Base-by-base conservation (phyloP, 1,140 invertebrate genomes). In the Drosophila sp. region DNA sequence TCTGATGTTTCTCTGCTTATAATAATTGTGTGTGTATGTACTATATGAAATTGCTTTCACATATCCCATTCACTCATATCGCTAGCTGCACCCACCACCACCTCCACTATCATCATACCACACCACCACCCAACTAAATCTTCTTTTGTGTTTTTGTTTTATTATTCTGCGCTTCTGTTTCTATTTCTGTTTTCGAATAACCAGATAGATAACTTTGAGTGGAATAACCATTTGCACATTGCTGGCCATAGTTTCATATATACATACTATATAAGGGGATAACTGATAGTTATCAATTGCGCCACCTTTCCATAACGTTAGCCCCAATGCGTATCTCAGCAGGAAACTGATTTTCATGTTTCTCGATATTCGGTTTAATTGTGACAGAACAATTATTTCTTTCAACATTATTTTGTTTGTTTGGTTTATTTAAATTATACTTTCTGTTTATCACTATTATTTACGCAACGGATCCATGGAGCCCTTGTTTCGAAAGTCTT, bases 131-230 rank as follows among this genome's bases (percentile, higher is more conserved):
- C 33, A 60, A 60, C 23, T 3, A 32, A 58, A 17, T 23, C 41
- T 41, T 32, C 5, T 23, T 11, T 62, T 50, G n/a, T 30, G 25
- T 50, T 62, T 50, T 62, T 30, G 27, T 10, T 62, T 25, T 47
- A 23, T 47, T 60, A 35, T 38, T 38, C 17, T 25, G 29, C 44
- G 29, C 44, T 50, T 62, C n/a, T 47, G 29, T 62, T 44, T 62
- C 40, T 44, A 8, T 44, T 41, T 57, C 44, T 10, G 23, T 50
- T 25, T 44, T 23, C 11, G n/a, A 27, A 50, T 27, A 50, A 7
- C 44, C 17, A 47, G 17, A 17, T 27, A 27, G 44, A 50, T 50
- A 50, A 27, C 3, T 50, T 23, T 50, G 10, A 27, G 4, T 50
- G 44, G 44, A 50, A 50, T 10, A 27, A 5, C 23, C 7, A 50